Evolutionary conservation across 2,888 invertebrate genomes (phyloP), one percentile per base, ranked within the genome.

Genomic region (Halocaridina rubra): DNA sequence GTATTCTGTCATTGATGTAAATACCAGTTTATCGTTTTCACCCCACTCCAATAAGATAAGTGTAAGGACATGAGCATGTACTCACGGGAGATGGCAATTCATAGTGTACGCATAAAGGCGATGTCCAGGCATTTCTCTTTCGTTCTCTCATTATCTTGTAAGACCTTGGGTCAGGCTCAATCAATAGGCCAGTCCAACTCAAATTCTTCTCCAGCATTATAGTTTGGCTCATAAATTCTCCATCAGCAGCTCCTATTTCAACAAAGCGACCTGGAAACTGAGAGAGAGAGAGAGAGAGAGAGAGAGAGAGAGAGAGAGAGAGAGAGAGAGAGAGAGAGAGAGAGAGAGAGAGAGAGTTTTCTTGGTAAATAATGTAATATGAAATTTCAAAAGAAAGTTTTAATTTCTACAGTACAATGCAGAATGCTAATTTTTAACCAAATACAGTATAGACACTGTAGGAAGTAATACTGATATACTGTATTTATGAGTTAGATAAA

Each of bases 151-250:
- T 74, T 27, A 85, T 67, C 33, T 61, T 39, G 75, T 30, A 87
- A 32, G 87, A 72, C 13, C 87, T 46, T 19, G 87, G 87, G 79
- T 87, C 87, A 0, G 87, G 87, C 64, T 87, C 87, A 24, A 87
- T 57, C 78, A 87, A 75, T 13, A 85, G 81, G 2, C 87, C 87
- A 3, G 81, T 67, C 87, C 87, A 87, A 74, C 85, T 75, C 27
- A 81, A 64, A 76, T 87, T 87, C 79, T 71, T 84, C 78, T 87
- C 87, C 53, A 87, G 57, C 67, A 85, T 29, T 30, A 87, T 27
- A 1, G 85, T 87, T 57, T 87, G 78, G 61, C 87, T 87, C 87
- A 87, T 85, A 80, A 87, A 87, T 32, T 85, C 84, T 1, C 87
- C 87, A 61, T 87, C 87, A 8, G 78, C 67, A 1, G 79, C 87